phyloP scores from a whole-genome alignment of 1,140 invertebrate species.

The Caenorhabditis latens region DNA sequence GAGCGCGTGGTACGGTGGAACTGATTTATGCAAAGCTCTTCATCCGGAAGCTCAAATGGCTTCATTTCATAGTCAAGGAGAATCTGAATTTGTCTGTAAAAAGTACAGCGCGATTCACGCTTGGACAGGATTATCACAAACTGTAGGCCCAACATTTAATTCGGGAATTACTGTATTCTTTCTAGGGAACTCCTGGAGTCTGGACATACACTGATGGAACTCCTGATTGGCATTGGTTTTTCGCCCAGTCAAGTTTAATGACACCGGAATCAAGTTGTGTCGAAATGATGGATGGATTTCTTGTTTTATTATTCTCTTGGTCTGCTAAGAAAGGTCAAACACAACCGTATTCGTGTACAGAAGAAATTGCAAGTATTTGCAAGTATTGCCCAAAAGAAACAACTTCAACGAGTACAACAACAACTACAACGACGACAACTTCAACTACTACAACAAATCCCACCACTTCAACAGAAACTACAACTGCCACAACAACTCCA shows the following conservation, averaged over 20 bases:
- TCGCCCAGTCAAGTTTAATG: background rate
- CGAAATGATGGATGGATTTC: conserved; percentile 33
- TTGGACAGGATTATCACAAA: conserved; percentile 37
- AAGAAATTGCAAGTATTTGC: background rate
- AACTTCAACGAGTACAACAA: background rate
- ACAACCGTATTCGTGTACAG: background rate
- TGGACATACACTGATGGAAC: conserved; percentile 32
- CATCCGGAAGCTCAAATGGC: conserved; percentile 28
- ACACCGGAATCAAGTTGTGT: background rate
- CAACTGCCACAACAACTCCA: background rate
- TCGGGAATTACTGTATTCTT: background rate
- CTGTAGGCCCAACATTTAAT: background rate
- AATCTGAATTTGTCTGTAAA: conserved; percentile 28
- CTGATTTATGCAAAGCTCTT: background rate
- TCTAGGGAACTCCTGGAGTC: background rate
- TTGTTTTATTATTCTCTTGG: background rate
- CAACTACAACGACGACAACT: conserved; percentile 13
- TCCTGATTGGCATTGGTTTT: conserved; percentile 42
- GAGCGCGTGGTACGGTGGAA: conserved; percentile 14
- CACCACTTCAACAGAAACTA: background rate
- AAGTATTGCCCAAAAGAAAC: conserved; percentile 18
- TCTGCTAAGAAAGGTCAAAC: conserved; percentile 11
- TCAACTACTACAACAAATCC: background rate
- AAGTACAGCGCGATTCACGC: background rate
- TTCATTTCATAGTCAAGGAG: conserved; percentile 28